These are phyloP conservation scores for Stenoptilia bipunctidactyla DNA, from an alignment of 2,888 invertebrate species.

Conservation along the genomic window DNA sequence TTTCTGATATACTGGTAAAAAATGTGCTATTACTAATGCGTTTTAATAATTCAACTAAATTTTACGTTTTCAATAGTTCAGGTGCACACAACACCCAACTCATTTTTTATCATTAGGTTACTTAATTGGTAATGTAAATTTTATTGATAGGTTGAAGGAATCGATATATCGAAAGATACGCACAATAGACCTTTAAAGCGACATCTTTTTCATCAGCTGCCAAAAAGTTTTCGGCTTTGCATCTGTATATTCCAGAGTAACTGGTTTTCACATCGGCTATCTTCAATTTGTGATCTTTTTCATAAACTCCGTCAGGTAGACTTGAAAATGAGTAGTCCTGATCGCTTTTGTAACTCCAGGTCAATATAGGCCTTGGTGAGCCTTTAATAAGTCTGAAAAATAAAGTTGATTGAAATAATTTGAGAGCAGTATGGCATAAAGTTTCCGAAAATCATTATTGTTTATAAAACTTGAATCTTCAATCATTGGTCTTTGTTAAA, in stretches of 20 bases:
- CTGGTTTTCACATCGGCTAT: constrained; percentile 25
- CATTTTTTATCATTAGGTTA: no score
- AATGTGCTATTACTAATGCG: neutral
- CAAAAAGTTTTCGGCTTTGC: constrained; percentile 15
- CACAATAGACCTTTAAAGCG: neutral
- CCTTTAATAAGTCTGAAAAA: constrained; percentile 36
- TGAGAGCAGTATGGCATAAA: no score
- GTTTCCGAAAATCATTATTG: no score
- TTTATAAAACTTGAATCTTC: no score
- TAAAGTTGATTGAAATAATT: no score
- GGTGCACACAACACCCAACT: no score
- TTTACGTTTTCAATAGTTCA: no score
- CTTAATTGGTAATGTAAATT: no score
- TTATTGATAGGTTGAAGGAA: no score
- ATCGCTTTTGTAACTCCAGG: constrained; percentile 34
- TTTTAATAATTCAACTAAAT: no score
- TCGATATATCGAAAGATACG: neutral
- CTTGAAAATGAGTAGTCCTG: constrained; percentile 20
- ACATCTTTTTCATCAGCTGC: neutral
- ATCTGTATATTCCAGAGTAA: constrained; percentile 37
- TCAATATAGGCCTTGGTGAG: constrained; percentile 33
- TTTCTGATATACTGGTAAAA: no score
- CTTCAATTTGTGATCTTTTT: constrained; percentile 22
- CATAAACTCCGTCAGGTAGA: constrained; percentile 27
- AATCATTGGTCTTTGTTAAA: no score